Percentiles rank a stretch among this genome's conserved stretches.
phyloP scores from a whole-genome alignment of 2,888 invertebrate species.

The Luperina nickerlii region DNA sequence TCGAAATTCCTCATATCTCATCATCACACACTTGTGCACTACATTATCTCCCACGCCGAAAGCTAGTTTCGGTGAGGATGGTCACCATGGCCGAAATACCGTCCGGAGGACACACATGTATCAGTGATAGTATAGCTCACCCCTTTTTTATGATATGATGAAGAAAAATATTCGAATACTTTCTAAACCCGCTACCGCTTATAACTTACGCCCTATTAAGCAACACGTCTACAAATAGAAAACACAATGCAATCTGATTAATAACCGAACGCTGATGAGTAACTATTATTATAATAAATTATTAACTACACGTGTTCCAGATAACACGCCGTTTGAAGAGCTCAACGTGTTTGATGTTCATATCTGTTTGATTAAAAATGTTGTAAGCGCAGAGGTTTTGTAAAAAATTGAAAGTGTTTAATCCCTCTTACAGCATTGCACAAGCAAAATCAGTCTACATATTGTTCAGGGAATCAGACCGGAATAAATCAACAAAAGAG shows the following conservation, averaged over 20 bases:
- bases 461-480: too few species aligned
- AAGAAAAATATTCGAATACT: background rate
- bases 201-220: constrained; percentile 4
- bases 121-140: too few species aligned
- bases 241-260: constrained; percentile 64
- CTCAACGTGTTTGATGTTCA: background rate
- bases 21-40: too few species aligned
- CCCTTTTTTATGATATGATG: too few species aligned
- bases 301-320: constrained; percentile 15
- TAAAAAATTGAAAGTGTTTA: background rate
- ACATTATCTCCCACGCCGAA: too few species aligned
- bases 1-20: too few species aligned
- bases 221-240: constrained; percentile 55
- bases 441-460: background rate
- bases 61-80: too few species aligned
- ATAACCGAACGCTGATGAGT: constrained; percentile 41
- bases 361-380: background rate
- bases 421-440: background rate
- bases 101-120: too few species aligned
- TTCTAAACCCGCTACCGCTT: constrained; percentile 33
- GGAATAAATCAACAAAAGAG: too few species aligned
- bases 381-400: background rate
- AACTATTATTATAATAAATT: constrained; percentile 26
- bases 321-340: constrained; percentile 24
- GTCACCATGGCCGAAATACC: too few species aligned